Conservation (phyloP, 2,888 invertebrate genomes). For the Vandiemenella viatica region DNA sequence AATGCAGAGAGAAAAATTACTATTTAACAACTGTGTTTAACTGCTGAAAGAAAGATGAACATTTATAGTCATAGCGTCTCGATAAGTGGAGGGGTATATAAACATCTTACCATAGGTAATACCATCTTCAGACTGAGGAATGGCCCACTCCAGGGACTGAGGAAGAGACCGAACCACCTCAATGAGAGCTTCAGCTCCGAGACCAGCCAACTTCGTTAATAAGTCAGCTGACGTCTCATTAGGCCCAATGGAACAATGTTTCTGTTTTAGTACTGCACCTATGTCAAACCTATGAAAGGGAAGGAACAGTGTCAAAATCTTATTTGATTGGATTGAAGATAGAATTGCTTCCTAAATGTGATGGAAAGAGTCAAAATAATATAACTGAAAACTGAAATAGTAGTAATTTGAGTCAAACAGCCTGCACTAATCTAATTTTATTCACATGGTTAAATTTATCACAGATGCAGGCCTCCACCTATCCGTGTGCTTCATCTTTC, state of each 20-base stretch:
- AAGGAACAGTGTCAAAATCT: neutral
- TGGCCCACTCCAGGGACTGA: slow-evolving; percentile 37
- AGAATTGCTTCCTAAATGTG: too few relatives aligned
- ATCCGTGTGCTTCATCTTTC: too few relatives aligned
- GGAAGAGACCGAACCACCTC: slow-evolving; percentile 45
- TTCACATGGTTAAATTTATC: too few relatives aligned
- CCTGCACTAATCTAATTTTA: too few relatives aligned
- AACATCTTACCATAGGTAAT: slow-evolving; percentile 57
- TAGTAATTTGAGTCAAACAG: too few relatives aligned
- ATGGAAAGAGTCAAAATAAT: too few relatives aligned
- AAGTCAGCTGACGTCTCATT: slow-evolving; percentile 50
- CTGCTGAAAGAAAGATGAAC: slow-evolving; percentile 2
- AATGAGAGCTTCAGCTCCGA: slow-evolving; percentile 53
- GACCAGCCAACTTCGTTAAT: slow-evolving; percentile 42
- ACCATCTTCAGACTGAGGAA: slow-evolving; percentile 42
- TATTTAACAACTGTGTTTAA: too few relatives aligned
- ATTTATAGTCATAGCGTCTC: too few relatives aligned
- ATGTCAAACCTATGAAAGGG: slow-evolving; percentile 48
- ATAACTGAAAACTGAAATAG: too few relatives aligned
- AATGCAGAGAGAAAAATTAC: too few relatives aligned
- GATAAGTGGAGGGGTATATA: neutral
- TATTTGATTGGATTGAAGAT: too few relatives aligned
- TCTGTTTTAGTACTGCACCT: slow-evolving; percentile 37
- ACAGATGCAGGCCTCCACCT: too few relatives aligned
- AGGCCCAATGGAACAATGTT: slow-evolving; percentile 28